Evolutionary conservation across 1,140 invertebrate species (phyloP), one percentile per base, ranked within the genome.

Genomic region (Drosophila pectinifera): DNA sequence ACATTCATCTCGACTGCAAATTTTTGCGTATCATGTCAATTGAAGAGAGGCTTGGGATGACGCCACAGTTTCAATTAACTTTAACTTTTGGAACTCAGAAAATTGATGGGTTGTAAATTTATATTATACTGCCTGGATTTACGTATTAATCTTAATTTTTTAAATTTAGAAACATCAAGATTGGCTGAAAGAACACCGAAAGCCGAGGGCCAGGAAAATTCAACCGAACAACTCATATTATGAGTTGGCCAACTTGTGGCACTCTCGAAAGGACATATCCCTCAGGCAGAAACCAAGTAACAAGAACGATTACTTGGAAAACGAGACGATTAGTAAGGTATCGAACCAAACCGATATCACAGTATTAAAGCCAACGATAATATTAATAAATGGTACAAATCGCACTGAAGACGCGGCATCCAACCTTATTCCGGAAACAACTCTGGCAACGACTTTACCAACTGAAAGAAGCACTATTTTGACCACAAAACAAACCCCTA

Each of bases 271-370:
- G 43, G 62, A 76, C 20, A 39, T 64, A 24, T 41, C 63, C 8
- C 16, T 41, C 7, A 68, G 63, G 26, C 57, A 74, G 38, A 81
- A 84, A 20, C 59, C 68, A 3, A 77, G 63, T 41, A 67, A 55
- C n/a, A 91, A 92, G 41, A 78, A 91, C 24, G 91, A 86, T n/a
- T 92, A 80, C 42, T 57, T 79, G 14, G 89, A 92, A 51, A 84
- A 76, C 55, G 91, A 92, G 46, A 74, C 53, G 5, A 64, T 54
- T 57, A 67, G 61, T 13, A 73, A 73, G 61, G 26, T 64, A 18
- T 63, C 80, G 7, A 74, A 68, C 13, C 74, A 59, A 51, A 63
- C 59, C 14, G 65, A 78, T 16, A 14, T 46, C n/a, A 48, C 54
- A 41, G 67, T 24, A 64, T 70, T 58, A 75, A 75, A 39, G 11